Percentiles rank a stretch among this genome's conserved stretches.
Conservation (phyloP, 2,888 invertebrate genomes). For the Ernsta delagoae region DNA sequence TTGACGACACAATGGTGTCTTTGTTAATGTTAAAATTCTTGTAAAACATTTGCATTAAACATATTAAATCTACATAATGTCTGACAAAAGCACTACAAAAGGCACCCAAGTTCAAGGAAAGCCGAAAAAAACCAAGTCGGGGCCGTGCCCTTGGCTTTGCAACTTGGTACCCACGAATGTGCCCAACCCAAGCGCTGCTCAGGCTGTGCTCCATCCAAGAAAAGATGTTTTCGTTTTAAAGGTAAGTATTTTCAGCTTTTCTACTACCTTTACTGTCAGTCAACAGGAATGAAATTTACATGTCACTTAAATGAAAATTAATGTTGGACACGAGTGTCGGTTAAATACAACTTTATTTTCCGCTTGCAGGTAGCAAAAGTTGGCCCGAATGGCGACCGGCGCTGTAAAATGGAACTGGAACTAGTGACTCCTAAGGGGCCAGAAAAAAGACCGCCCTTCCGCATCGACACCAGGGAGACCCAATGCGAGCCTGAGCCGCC, state of each 20-base stretch:
- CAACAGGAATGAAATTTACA: too few species aligned
- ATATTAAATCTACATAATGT: conserved; percentile 37
- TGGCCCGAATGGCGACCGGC: conserved; percentile 68
- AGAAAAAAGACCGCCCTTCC: conserved; percentile 77
- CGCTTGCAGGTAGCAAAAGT: conserved; percentile 67
- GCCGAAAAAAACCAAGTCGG: conserved; percentile 35
- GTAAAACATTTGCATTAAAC: neutral
- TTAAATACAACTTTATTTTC: too few species aligned
- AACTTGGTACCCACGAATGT: conserved; percentile 64
- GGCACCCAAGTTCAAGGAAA: conserved; percentile 51
- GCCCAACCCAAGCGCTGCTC: conserved; percentile 59
- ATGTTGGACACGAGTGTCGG: too few species aligned
- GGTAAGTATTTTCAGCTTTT: conserved; percentile 47
- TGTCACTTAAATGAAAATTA: too few species aligned
- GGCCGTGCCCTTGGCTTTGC: conserved; percentile 53
- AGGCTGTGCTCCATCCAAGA: conserved; percentile 81
- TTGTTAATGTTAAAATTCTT: conserved; percentile 19
- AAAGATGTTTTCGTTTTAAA: conserved; percentile 87
- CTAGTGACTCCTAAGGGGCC: conserved; percentile 87
- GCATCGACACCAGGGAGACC: conserved; percentile 71
- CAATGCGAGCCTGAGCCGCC: conserved; percentile 71
- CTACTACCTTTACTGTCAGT: too few species aligned
- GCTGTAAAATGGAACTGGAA: conserved; percentile 86
- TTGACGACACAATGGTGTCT: conserved; percentile 10
- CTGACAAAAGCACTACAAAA: conserved; percentile 46